Conservation (phyloP, 30 jellyfish, hydroid and myxozoan genomes). For the Sanderia malayensis region DNA sequence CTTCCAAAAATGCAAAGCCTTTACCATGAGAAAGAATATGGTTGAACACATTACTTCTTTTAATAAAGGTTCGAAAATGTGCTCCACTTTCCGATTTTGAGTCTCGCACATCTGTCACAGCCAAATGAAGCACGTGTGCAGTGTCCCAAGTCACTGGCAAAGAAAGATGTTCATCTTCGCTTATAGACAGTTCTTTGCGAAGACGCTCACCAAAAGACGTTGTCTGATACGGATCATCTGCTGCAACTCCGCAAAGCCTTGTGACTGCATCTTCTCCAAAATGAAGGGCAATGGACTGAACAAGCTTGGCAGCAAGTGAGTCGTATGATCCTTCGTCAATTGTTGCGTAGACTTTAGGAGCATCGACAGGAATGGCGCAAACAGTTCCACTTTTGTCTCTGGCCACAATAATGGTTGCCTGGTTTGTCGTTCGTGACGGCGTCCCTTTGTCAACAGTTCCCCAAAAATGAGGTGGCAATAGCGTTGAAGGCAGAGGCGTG, state of each 20-base stretch:
- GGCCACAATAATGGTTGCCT: constrained; percentile 4
- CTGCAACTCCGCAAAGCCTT: constrained; percentile 16
- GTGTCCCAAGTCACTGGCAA: constrained; percentile 17
- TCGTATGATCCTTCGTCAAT: background rate
- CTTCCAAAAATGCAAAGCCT: constrained; percentile 12
- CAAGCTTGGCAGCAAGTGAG: background rate
- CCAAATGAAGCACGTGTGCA: constrained; percentile 4
- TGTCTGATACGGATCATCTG: constrained; percentile 20
- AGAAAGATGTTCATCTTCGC: background rate
- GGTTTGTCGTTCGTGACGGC: constrained; percentile 10
- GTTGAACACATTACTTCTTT: constrained; percentile 7
- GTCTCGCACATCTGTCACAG: constrained; percentile 6
- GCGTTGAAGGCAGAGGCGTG: no score
- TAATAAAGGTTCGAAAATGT: background rate
- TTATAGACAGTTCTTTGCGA: background rate
- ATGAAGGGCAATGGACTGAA: background rate
- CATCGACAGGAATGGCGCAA: constrained; percentile 4
- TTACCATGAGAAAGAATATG: constrained; percentile 18
- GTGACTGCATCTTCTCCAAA: background rate
- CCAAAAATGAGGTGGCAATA: no score
- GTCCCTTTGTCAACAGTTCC: constrained; percentile 7
- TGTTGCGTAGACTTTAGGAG: background rate
- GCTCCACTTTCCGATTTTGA: background rate
- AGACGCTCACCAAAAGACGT: background rate
- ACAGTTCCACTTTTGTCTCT: background rate